A percentile compares a stretch with the other conserved stretches of the same genome.
phyloP scores from a whole-genome alignment of 2,797 vertebrate genomes.

The Tachyglossus aculeatus region DNA sequence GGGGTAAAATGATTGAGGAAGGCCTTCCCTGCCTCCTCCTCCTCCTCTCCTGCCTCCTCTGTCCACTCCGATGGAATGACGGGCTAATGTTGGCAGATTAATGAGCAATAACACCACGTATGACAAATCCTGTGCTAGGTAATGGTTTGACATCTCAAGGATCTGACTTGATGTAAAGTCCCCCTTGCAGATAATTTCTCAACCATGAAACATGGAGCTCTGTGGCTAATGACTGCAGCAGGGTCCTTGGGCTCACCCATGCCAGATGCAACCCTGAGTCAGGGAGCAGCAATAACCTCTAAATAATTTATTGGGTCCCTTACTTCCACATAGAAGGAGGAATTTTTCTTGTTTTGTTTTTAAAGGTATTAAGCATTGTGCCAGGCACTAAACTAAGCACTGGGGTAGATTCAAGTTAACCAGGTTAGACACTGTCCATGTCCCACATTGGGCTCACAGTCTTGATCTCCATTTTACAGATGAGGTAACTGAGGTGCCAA shows the following conservation, averaged over 20 bases:
- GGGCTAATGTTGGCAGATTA: conserved; percentile 58
- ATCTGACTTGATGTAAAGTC: conserved; percentile 65
- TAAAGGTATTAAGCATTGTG: too few relatives aligned
- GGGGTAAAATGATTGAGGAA: neutral
- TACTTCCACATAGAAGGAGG: conserved; percentile 62
- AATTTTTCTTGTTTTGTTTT: conserved; percentile 35
- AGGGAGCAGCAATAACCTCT: conserved; percentile 68
- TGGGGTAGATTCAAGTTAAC: too few relatives aligned
- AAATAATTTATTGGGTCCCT: conserved; percentile 72
- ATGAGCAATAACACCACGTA: conserved; percentile 68
- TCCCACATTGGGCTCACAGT: too few relatives aligned
- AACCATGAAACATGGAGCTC: conserved; percentile 70
- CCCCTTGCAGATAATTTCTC: conserved; percentile 64
- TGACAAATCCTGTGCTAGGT: conserved; percentile 63
- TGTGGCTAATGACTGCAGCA: conserved; percentile 73
- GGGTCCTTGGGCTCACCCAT: conserved; percentile 66
- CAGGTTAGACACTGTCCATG: too few relatives aligned
- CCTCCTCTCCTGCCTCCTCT: conserved; percentile 20
- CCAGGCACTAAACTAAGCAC: too few relatives aligned
- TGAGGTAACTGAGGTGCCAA: too few relatives aligned
- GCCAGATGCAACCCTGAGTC: conserved; percentile 70
- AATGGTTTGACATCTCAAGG: conserved; percentile 68
- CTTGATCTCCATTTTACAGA: too few relatives aligned
- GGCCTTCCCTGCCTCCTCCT: neutral
- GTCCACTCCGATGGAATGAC: conserved; percentile 69